Conservation (phyloP, 2,888 invertebrate species). For the Xiphydria camelus region DNA sequence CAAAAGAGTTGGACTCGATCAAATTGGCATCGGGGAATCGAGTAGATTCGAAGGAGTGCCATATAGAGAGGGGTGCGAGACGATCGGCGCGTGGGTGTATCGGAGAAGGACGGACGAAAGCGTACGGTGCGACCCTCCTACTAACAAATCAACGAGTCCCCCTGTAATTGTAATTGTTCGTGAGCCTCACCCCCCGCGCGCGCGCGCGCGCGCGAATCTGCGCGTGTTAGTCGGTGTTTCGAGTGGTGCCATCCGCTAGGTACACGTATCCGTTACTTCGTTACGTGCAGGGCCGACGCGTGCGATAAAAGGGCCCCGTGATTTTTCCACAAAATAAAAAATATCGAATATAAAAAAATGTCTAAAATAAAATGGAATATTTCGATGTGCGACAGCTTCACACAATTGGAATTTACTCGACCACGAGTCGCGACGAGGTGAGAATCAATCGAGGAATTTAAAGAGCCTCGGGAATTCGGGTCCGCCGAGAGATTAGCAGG, state of each 20-base stretch:
- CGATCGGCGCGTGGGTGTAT: conserved; percentile 29
- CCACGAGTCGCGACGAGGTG: too few species aligned
- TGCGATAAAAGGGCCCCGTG: neutral
- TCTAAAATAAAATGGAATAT: too few species aligned
- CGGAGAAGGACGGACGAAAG: conserved; percentile 29
- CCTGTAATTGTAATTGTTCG: conserved; percentile 44
- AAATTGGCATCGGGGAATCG: too few species aligned
- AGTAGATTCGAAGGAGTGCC: too few species aligned
- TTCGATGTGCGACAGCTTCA: too few species aligned
- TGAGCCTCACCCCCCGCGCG: conserved; percentile 15
- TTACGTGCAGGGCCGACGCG: conserved; percentile 28
- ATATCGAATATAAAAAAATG: too few species aligned
- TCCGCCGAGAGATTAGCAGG: conserved; percentile 31
- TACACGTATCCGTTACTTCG: conserved; percentile 34
- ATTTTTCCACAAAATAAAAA: too few species aligned
- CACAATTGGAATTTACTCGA: too few species aligned
- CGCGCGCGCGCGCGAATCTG: conserved; percentile 5
- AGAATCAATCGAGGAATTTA: too few species aligned
- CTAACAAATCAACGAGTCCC: conserved; percentile 45
- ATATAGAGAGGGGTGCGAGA: too few species aligned
- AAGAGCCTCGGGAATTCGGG: too few species aligned
- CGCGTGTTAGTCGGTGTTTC: conserved; percentile 2
- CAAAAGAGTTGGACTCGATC: too few species aligned
- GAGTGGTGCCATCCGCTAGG: conserved; percentile 21
- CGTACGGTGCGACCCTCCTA: conserved; percentile 27